phyloP scores from a whole-genome alignment of 2,113 vertebrate species.

The Pterocles gutturalis region DNA sequence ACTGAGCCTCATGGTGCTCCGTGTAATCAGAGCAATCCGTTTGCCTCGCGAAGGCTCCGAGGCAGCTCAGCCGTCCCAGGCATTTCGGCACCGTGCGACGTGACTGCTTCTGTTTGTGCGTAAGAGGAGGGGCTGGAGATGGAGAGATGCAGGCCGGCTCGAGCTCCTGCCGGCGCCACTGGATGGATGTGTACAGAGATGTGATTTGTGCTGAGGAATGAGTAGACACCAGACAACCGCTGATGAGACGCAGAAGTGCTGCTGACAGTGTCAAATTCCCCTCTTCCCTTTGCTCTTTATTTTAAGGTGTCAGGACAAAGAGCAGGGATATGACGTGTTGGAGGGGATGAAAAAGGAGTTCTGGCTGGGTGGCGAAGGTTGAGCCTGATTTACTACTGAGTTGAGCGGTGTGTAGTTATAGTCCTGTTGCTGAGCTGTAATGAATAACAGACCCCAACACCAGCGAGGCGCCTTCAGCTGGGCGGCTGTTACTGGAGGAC shows the following conservation, averaged over 20 bases:
- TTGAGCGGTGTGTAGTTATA: not conserved
- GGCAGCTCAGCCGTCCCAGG: not conserved
- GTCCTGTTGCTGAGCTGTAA: not conserved
- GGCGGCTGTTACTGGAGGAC: not conserved
- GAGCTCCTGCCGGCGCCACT: not conserved
- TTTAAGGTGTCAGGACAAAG: not conserved
- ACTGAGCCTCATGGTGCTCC: not conserved
- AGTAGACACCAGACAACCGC: not conserved
- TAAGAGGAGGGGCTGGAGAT: not conserved
- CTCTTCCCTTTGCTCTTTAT: not conserved
- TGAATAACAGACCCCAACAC: not conserved
- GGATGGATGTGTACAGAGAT: not conserved
- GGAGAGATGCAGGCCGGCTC: rapidly evolving
- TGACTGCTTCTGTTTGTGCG: not conserved
- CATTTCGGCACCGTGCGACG: rapidly evolving
- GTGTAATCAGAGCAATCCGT: not conserved
- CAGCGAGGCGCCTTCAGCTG: not conserved
- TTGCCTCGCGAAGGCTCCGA: not conserved
- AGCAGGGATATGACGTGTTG: not conserved
- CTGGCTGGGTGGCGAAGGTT: not conserved
- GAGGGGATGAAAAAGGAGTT: not conserved
- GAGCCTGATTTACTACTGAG: not conserved
- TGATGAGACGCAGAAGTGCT: not conserved
- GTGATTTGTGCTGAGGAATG: not conserved
- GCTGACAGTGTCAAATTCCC: not conserved